These are phyloP conservation scores for Drosophila formosana DNA, from an alignment of 2,888 invertebrate genomes.

Conservation along the genomic window DNA sequence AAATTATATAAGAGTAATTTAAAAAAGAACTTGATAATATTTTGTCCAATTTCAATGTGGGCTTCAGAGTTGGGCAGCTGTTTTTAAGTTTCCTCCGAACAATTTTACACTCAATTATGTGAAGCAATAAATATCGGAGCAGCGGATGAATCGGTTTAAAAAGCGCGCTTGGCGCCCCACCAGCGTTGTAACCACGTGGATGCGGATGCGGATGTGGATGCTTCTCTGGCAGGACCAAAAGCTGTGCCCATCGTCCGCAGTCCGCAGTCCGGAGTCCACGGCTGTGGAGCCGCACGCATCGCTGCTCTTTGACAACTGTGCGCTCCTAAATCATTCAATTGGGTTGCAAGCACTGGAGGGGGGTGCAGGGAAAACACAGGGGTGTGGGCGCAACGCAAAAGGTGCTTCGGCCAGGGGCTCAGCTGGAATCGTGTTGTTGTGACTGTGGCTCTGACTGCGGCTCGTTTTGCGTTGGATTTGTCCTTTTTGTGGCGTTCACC, in stretches of 20 bases:
- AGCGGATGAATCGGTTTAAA: conserved; percentile 78
- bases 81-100: conserved; percentile 42
- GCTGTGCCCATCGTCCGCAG: conserved; percentile 5
- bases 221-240: conserved; percentile 45
- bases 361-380: background rate
- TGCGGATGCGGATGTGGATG: conserved; percentile 11
- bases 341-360: conserved; percentile 25
- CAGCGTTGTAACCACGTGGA: conserved; percentile 33
- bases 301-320: conserved; percentile 77
- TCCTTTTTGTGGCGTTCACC: conserved; percentile 75
- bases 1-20: too few species aligned
- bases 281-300: conserved; percentile 72
- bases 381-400: conserved; percentile 9
- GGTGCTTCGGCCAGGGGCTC: conserved; percentile 52
- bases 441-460: conserved; percentile 39
- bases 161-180: conserved; percentile 75
- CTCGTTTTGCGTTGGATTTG: conserved; percentile 46
- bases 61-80: conserved; percentile 26
- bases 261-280: conserved; percentile 9
- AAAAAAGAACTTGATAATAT: background rate
- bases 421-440: conserved; percentile 61
- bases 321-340: conserved; percentile 79
- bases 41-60: conserved; percentile 1
- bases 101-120: conserved; percentile 79
- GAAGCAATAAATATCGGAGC: conserved; percentile 68